Conservation (phyloP, 2,113 vertebrate species). For the Protomyctophum bolini region DNA sequence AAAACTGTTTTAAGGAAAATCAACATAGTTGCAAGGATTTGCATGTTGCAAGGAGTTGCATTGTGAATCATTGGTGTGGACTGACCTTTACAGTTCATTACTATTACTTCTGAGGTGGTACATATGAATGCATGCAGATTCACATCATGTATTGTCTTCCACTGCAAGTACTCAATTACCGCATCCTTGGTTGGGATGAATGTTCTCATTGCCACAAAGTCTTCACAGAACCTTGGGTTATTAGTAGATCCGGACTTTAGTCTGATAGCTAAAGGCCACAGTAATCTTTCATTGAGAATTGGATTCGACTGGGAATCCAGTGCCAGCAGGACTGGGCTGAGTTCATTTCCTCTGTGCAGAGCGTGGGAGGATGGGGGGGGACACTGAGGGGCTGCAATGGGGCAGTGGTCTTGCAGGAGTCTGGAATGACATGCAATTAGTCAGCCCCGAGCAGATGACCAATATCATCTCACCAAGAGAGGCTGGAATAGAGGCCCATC, state of each 20-base stretch:
- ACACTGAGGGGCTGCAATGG: conserved; percentile 5
- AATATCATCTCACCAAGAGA: conserved; percentile 80
- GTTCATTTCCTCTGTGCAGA: conserved; percentile 85
- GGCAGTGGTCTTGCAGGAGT: conserved; percentile 80
- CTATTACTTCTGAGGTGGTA: too few species aligned
- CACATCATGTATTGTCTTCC: too few species aligned
- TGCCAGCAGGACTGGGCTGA: conserved; percentile 77
- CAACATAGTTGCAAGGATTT: too few species aligned
- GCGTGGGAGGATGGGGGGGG: conserved; percentile 66
- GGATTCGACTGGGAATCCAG: conserved; percentile 77
- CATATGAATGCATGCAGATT: too few species aligned
- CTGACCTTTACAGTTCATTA: too few species aligned
- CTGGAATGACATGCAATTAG: conserved; percentile 84
- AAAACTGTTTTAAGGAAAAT: too few species aligned
- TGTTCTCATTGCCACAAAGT: conserved; percentile 21
- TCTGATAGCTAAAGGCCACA: conserved; percentile 34
- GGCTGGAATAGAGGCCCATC: conserved; percentile 76
- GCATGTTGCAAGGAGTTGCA: too few species aligned
- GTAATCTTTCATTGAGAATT: conserved; percentile 78
- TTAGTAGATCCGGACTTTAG: conserved; percentile 19
- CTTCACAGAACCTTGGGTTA: conserved; percentile 28
- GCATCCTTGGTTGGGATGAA: conserved; percentile 7
- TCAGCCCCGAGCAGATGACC: conserved; percentile 72
- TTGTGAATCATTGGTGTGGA: too few species aligned
- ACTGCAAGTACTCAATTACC: too few species aligned